Percentiles rank a stretch among this genome's conserved stretches.
These are phyloP conservation scores for Diarsia rubi DNA, from an alignment of 2,888 invertebrate species.

Conservation along the genomic window DNA sequence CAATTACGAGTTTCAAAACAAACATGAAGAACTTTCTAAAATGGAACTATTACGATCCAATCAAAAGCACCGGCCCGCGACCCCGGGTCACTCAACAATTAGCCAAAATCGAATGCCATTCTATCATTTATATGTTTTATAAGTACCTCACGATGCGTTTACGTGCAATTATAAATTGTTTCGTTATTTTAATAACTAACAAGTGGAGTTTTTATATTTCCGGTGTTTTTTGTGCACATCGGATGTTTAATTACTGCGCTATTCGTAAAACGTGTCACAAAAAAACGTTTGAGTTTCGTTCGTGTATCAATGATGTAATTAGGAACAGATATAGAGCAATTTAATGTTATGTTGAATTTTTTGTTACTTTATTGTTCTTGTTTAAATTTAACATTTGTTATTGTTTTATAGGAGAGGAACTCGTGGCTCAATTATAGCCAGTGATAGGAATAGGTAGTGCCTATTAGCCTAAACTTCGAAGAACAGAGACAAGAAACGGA, in stretches of 20 bases:
- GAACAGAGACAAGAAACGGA: too few species aligned
- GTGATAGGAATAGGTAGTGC: too few species aligned
- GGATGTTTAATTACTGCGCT: constrained; percentile 58
- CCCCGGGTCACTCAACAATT: constrained; percentile 61
- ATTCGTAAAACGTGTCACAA: constrained; percentile 50
- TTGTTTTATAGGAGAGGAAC: neutral
- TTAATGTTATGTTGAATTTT: constrained; percentile 20
- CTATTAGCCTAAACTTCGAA: too few species aligned
- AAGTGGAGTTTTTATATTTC: constrained; percentile 65
- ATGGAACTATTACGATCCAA: constrained; percentile 62
- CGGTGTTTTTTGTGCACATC: constrained; percentile 58
- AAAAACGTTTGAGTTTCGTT: constrained; percentile 36
- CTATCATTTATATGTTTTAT: constrained; percentile 47
- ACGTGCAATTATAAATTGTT: constrained; percentile 69
- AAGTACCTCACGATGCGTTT: constrained; percentile 68
- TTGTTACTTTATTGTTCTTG: constrained; percentile 18
- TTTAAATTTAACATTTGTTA: neutral
- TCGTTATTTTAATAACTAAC: constrained; percentile 62
- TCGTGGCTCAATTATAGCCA: too few species aligned
- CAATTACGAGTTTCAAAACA: constrained; percentile 60
- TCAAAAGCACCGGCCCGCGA: constrained; percentile 57
- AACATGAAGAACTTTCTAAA: constrained; percentile 65
- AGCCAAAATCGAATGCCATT: constrained; percentile 67
- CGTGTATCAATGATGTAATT: constrained; percentile 37
- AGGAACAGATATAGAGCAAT: constrained; percentile 49